Evolutionary conservation across 2,113 vertebrate genomes (phyloP).

Genomic region (Apaloderma vittatum): DNA sequence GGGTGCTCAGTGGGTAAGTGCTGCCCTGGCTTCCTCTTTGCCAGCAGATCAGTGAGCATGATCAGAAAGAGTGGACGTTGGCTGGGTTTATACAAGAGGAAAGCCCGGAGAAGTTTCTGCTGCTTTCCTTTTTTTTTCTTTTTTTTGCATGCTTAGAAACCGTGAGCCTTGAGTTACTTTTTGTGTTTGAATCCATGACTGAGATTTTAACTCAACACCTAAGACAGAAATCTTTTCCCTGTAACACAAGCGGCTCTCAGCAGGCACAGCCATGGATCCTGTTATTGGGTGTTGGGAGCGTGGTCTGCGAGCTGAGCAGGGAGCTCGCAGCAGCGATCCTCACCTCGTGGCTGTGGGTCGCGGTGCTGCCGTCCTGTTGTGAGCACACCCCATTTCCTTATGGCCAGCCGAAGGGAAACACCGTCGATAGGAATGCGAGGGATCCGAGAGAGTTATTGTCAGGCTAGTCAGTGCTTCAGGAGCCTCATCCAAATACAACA

Average conservation of each 20-base stretch:
- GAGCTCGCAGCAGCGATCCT: neutral
- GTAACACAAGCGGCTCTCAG: neutral
- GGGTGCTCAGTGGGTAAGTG: constrained; percentile 94
- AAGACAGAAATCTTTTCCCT: neutral
- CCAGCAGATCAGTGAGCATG: neutral
- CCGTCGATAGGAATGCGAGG: neutral
- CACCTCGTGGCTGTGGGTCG: rapidly evolving
- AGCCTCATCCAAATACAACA: neutral
- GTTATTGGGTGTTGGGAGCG: neutral
- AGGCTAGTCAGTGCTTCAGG: neutral
- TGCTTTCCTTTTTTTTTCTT: neutral
- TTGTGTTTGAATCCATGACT: neutral
- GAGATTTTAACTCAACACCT: neutral
- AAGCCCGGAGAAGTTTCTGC: neutral
- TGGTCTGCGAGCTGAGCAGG: neutral
- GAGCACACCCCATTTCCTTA: neutral
- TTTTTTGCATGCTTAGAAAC: neutral
- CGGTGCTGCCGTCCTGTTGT: neutral
- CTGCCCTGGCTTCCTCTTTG: neutral
- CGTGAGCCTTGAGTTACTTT: neutral
- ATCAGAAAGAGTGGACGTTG: neutral
- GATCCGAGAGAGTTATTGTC: neutral
- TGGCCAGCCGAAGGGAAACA: neutral
- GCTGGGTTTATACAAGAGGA: neutral
- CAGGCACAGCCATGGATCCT: neutral